phyloP scores from a whole-genome alignment of 2,888 invertebrate genomes.

The Poecilobothrus nobilitatus region DNA sequence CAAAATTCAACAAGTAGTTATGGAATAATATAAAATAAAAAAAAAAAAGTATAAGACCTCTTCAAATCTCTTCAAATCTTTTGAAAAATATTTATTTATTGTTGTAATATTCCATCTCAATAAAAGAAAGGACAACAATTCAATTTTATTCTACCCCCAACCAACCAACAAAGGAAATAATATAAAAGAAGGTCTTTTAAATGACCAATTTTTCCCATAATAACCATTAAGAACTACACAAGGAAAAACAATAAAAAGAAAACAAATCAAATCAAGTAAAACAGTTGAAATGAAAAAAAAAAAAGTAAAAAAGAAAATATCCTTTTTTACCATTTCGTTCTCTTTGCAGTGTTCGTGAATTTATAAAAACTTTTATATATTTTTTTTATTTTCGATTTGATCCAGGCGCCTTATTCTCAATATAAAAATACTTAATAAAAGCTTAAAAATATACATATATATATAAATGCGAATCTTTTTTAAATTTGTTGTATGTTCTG shows the following conservation, averaged over 20 bases:
- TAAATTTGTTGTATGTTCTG: too few relatives aligned
- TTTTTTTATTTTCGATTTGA: too few relatives aligned
- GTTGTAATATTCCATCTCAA: neutral
- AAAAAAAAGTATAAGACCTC: neutral
- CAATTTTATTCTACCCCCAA: too few relatives aligned
- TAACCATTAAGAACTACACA: neutral
- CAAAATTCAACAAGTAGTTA: conserved; percentile 1
- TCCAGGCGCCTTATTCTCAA: too few relatives aligned
- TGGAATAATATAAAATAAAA: neutral
- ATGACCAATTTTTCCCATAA: conserved; percentile 4
- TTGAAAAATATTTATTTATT: neutral
- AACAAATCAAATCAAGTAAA: conserved; percentile 1
- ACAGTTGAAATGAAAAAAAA: neutral
- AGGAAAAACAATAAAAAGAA: neutral
- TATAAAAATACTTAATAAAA: too few relatives aligned
- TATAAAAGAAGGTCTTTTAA: neutral
- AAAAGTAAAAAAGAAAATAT: neutral
- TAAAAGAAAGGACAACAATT: too few relatives aligned
- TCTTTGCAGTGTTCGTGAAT: too few relatives aligned
- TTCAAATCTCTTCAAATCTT: neutral
- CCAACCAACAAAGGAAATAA: too few relatives aligned
- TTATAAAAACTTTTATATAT: too few relatives aligned
- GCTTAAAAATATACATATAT: too few relatives aligned
- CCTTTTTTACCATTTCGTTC: neutral
- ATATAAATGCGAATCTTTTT: too few relatives aligned